A percentile compares a stretch with the other conserved stretches of the same genome.
These are phyloP conservation scores for Eremobia ochroleuca DNA, from an alignment of 2,888 invertebrate species.

Conservation along the genomic window DNA sequence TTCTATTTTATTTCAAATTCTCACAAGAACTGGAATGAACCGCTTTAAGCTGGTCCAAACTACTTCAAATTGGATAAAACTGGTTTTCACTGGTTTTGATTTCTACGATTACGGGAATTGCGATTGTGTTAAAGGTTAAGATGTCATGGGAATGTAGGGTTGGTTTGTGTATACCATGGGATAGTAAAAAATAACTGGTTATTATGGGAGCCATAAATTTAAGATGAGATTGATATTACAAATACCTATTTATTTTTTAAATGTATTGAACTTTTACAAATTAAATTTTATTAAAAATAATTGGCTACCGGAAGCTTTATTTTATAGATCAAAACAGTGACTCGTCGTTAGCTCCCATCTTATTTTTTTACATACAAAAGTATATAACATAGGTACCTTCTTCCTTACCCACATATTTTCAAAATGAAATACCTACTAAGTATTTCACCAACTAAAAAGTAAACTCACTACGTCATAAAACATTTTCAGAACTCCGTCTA, in stretches of 20 bases:
- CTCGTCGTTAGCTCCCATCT: no score
- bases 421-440: not conserved
- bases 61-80: constrained; percentile 68
- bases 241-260: no score
- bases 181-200: constrained; percentile 13
- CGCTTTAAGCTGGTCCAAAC: constrained; percentile 65
- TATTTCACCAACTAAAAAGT: not conserved
- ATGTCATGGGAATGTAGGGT: constrained; percentile 69
- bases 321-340: not conserved
- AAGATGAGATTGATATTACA: not conserved
- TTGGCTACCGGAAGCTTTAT: not conserved
- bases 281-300: not conserved
- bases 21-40: constrained; percentile 62
- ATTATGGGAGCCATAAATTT: not conserved
- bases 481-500: not conserved
- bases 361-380: not conserved
- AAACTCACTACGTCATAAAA: no score
- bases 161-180: constrained; percentile 18
- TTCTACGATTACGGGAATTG: constrained; percentile 66
- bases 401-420: not conserved
- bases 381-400: no score
- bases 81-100: constrained; percentile 64
- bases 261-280: not conserved
- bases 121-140: constrained; percentile 60
- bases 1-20: constrained; percentile 61